Evolutionary conservation across 2,888 invertebrate species (phyloP).

Genomic region (Tinea trinotella): DNA sequence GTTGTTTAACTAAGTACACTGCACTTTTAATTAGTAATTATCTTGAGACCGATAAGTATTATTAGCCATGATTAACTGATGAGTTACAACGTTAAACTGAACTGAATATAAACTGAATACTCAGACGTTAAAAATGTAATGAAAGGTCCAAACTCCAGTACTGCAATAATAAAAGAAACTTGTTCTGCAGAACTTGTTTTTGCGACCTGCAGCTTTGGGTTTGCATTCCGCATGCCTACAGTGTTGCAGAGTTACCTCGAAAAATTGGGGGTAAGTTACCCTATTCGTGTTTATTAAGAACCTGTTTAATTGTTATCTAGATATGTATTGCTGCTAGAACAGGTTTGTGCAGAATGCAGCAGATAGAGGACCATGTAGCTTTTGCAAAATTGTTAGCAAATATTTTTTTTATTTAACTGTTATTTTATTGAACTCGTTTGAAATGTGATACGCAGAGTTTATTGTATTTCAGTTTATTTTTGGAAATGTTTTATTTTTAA

Average conservation of each 20-base stretch:
- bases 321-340: not conserved
- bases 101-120: not conserved
- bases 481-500: not conserved
- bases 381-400: slow-evolving; percentile 4
- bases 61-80: not conserved
- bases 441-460: slow-evolving; percentile 3
- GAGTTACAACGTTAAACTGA: not conserved
- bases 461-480: not conserved
- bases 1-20: too few relatives aligned
- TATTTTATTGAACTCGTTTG: slow-evolving; percentile 3
- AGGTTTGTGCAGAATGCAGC: slow-evolving; percentile 16
- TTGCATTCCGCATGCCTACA: slow-evolving; percentile 56
- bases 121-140: not conserved
- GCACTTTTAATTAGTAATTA: too few relatives aligned
- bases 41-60: too few relatives aligned
- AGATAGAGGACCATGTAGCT: not conserved
- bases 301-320: slow-evolving; percentile 7
- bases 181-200: slow-evolving; percentile 25
- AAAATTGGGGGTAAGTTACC: slow-evolving; percentile 9
- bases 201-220: slow-evolving; percentile 37
- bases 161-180: slow-evolving; percentile 14
- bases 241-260: slow-evolving; percentile 32
- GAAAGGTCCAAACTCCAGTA: not conserved
- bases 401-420: not conserved
- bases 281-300: not conserved